Percentiles rank a stretch among this genome's conserved stretches.
phyloP scores from a whole-genome alignment of 2,888 invertebrate genomes.

The Agrochola lychnidis region DNA sequence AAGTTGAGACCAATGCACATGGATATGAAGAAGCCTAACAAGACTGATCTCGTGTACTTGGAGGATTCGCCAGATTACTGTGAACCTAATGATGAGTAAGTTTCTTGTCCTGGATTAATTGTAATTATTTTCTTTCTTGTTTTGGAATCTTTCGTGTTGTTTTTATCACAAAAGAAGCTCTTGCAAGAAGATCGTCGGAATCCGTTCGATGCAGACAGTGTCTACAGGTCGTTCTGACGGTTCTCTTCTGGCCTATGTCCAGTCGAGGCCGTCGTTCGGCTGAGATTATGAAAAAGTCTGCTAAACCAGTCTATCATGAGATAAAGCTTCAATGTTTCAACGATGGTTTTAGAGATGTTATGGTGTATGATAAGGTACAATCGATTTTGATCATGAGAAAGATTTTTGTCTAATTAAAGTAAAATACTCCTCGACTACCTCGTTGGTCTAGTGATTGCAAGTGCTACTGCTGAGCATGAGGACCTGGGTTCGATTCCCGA shows the following conservation, averaged over 20 bases:
- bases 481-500: too few relatives aligned
- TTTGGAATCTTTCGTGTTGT: background rate
- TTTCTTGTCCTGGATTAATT: constrained; percentile 53
- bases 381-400: background rate
- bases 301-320: background rate
- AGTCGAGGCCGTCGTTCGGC: too few relatives aligned
- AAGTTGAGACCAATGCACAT: constrained; percentile 94
- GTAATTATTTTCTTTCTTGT: too few relatives aligned
- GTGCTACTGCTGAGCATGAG: too few relatives aligned
- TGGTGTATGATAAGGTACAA: background rate
- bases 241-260: accelerated
- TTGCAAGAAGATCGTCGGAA: background rate
- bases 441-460: too few relatives aligned
- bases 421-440: too few relatives aligned
- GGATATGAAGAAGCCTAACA: constrained; percentile 96
- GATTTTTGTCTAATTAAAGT: background rate
- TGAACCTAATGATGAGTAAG: constrained; percentile 95
- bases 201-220: background rate
- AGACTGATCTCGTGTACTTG: constrained; percentile 97
- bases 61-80: constrained; percentile 98
- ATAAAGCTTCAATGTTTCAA: background rate
- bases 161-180: background rate
- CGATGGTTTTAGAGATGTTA: background rate
- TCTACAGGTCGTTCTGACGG: too few relatives aligned
- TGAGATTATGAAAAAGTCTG: too few relatives aligned